Conservation (phyloP, 2,888 invertebrate genomes). For the Athrips mouffetella region DNA sequence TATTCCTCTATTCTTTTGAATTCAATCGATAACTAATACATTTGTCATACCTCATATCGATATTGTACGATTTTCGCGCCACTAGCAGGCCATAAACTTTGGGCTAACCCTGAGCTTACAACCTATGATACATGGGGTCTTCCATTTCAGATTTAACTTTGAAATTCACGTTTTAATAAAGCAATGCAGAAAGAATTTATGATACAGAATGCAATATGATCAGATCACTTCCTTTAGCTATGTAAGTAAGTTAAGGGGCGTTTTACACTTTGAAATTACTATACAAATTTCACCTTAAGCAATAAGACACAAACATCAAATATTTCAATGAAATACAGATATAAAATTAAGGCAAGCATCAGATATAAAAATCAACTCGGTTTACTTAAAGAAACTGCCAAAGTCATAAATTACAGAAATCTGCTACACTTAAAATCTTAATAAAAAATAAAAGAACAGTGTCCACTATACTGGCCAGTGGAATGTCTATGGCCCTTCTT, state of each 20-base stretch:
- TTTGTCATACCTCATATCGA: constrained; percentile 20
- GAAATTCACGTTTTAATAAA: constrained; percentile 21
- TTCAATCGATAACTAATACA: constrained; percentile 18
- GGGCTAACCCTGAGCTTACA: constrained; percentile 27
- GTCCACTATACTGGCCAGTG: constrained; percentile 33
- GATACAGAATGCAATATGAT: too few species aligned
- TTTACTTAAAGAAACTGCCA: constrained; percentile 23
- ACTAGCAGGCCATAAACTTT: constrained; percentile 25
- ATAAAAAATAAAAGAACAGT: constrained; percentile 24
- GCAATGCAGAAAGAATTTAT: constrained; percentile 16
- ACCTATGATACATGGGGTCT: constrained; percentile 13
- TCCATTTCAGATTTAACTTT: constrained; percentile 13
- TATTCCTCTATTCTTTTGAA: neutral
- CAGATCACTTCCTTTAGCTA: too few species aligned
- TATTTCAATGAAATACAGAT: constrained; percentile 8
- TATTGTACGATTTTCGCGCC: constrained; percentile 21
- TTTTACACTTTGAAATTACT: too few species aligned
- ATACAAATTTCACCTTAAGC: too few species aligned
- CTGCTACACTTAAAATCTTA: constrained; percentile 31
- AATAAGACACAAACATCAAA: neutral
- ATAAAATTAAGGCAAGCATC: neutral
- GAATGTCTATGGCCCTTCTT: constrained; percentile 65
- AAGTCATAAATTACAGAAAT: constrained; percentile 35
- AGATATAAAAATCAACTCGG: constrained; percentile 31
- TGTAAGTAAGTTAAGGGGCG: too few species aligned